Percentiles rank a stretch among this genome's conserved stretches.
Evolutionary conservation across 1,140 invertebrate genomes (phyloP).

Genomic region (Panagrolaimus sp.): DNA sequence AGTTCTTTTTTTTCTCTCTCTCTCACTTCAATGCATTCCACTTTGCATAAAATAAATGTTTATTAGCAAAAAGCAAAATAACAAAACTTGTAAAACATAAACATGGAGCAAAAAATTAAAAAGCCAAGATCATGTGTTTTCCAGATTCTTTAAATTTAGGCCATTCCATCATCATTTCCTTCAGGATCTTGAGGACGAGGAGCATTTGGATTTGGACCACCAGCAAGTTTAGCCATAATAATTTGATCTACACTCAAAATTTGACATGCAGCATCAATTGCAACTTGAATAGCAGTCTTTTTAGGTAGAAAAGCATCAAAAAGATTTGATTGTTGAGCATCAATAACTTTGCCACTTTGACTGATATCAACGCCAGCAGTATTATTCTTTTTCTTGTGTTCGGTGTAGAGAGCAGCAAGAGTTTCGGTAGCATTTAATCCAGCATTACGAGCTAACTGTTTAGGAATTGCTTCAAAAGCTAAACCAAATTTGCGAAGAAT

Average conservation of each 20-base stretch:
- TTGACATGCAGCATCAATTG: constrained; percentile 81
- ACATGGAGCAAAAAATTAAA: no score
- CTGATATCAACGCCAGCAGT: constrained; percentile 77
- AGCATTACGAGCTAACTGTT: constrained; percentile 85
- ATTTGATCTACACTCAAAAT: constrained; percentile 84
- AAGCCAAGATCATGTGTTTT: background rate
- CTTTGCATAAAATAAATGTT: no score
- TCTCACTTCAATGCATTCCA: no score
- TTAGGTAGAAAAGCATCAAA: constrained; percentile 81
- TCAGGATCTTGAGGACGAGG: constrained; percentile 55
- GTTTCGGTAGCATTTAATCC: constrained; percentile 74
- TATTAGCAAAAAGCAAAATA: no score
- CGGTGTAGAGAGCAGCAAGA: constrained; percentile 81
- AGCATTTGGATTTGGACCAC: constrained; percentile 48
- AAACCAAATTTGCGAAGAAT: constrained; percentile 87
- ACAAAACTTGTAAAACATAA: no score
- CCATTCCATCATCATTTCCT: constrained; percentile 54
- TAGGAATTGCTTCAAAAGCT: constrained; percentile 82
- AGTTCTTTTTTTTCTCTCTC: no score
- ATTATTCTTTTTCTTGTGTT: constrained; percentile 71
- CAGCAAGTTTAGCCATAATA: constrained; percentile 56
- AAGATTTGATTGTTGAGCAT: constrained; percentile 71
- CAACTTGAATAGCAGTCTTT: constrained; percentile 88
- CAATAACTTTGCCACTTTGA: constrained; percentile 70
- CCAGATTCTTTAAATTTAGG: constrained; percentile 21